Evolutionary conservation across 1,140 invertebrate species (phyloP).

Genomic region (Ostrea denselamellosa): DNA sequence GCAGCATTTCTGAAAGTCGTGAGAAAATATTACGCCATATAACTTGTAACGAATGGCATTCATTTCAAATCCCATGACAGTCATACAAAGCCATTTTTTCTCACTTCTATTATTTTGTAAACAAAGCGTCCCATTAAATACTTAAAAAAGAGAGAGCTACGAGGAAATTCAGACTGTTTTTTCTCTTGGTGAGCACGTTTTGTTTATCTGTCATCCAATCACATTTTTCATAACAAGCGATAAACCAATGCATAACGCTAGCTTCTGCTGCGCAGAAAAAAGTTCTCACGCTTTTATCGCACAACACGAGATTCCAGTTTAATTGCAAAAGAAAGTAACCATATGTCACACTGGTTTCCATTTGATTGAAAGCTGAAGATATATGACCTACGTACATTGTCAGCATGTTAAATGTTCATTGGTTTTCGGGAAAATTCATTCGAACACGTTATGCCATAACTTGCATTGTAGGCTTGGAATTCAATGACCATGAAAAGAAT

Average conservation of each 20-base stretch:
- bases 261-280: background rate
- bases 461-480: too few species aligned
- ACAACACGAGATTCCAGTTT: background rate
- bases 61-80: constrained; percentile 16
- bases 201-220: background rate
- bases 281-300: constrained; percentile 22
- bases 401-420: background rate
- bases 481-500: too few species aligned
- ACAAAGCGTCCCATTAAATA: background rate
- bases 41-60: constrained; percentile 6
- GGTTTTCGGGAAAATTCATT: background rate
- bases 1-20: constrained; percentile 28
- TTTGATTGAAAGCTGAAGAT: constrained; percentile 21
- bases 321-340: constrained; percentile 11
- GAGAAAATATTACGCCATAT: constrained; percentile 4
- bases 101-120: constrained; percentile 1
- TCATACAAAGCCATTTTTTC: background rate
- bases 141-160: background rate
- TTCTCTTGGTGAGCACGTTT: background rate
- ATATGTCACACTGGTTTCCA: background rate
- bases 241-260: background rate
- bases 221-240: constrained; percentile 1
- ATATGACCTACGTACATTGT: background rate
- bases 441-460: background rate
- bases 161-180: constrained; percentile 5